Evolutionary conservation across 2,888 invertebrate species (phyloP).

Genomic region (Lasiommata megera): DNA sequence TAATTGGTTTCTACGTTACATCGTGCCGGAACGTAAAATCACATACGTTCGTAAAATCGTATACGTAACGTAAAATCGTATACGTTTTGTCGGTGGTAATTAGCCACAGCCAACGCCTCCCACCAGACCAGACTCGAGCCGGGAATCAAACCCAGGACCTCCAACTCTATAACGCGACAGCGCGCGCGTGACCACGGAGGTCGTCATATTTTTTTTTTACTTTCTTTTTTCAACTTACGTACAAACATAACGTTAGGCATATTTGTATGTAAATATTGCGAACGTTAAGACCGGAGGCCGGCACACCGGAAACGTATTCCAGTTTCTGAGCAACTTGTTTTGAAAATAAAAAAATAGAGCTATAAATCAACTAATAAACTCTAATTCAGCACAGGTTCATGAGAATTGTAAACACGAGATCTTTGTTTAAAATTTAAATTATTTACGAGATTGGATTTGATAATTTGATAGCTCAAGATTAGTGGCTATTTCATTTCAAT

Average conservation of each 20-base stretch:
- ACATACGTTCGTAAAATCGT: too few species aligned
- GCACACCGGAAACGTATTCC: slow-evolving; percentile 31
- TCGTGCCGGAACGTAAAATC: too few species aligned
- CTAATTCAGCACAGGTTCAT: slow-evolving; percentile 27
- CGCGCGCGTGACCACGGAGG: too few species aligned
- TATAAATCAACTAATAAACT: slow-evolving; percentile 34
- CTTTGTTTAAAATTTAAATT: slow-evolving; percentile 18
- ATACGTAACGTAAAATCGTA: too few species aligned
- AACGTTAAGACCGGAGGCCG: slow-evolving; percentile 21
- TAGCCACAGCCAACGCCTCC: too few species aligned
- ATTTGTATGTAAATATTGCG: slow-evolving; percentile 19
- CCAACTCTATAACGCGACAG: too few species aligned
- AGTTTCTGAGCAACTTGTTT: slow-evolving; percentile 31
- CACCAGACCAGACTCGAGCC: too few species aligned
- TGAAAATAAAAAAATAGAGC: background rate
- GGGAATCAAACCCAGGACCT: too few species aligned
- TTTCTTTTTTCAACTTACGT: slow-evolving; percentile 18
- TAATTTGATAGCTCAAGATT: background rate
- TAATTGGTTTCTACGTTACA: too few species aligned
- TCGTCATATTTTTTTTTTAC: too few species aligned
- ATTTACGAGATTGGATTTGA: slow-evolving; percentile 14
- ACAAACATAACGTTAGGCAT: slow-evolving; percentile 11
- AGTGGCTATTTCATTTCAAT: too few species aligned
- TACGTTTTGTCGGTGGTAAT: too few species aligned
- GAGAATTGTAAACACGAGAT: slow-evolving; percentile 22